A percentile compares a stretch with the other conserved stretches of the same genome.
Evolutionary conservation across 2,113 vertebrate genomes (phyloP).

Genomic region (Xiphophorus couchianus): DNA sequence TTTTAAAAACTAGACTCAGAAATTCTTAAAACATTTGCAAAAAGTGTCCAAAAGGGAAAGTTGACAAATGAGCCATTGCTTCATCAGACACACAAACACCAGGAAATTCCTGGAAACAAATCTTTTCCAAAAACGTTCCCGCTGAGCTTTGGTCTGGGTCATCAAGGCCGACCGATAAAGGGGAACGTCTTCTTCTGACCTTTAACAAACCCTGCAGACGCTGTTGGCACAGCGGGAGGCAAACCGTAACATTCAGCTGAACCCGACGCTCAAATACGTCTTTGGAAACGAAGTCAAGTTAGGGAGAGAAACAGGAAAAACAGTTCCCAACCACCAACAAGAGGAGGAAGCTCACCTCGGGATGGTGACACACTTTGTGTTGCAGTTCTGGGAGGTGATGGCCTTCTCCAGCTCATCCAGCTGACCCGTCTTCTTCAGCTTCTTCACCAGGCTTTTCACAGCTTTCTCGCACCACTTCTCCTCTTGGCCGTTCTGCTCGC

Average conservation of each 20-base stretch:
- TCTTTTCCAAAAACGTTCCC: slow-evolving; percentile 54
- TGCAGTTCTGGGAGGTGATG: slow-evolving; percentile 97
- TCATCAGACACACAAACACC: slow-evolving; percentile 62
- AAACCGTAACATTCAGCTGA: slow-evolving; percentile 2
- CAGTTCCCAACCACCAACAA: too few species aligned
- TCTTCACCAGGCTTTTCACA: slow-evolving; percentile 98
- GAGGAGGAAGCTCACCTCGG: slow-evolving; percentile 86
- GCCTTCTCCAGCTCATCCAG: slow-evolving; percentile 98
- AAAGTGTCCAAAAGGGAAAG: slow-evolving; percentile 44
- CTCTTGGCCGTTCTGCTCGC: slow-evolving; percentile 96
- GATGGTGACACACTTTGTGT: slow-evolving; percentile 99
- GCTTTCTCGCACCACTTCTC: slow-evolving; percentile 99
- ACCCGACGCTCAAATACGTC: neutral
- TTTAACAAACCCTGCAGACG: neutral
- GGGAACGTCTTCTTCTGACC: slow-evolving; percentile 38
- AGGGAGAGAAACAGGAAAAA: neutral
- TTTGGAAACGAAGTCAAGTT: neutral
- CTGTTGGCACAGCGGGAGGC: neutral
- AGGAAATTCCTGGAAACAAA: slow-evolving; percentile 38
- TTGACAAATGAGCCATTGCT: slow-evolving; percentile 53
- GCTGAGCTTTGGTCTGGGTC: slow-evolving; percentile 55
- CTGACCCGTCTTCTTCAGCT: slow-evolving; percentile 97
- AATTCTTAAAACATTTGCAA: slow-evolving; percentile 47
- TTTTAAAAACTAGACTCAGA: slow-evolving; percentile 17
- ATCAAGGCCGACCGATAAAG: slow-evolving; percentile 71